Percentiles rank a stretch among this genome's conserved stretches.
phyloP scores from a whole-genome alignment of 1,140 invertebrate genomes.

The Drosophila parvula region DNA sequence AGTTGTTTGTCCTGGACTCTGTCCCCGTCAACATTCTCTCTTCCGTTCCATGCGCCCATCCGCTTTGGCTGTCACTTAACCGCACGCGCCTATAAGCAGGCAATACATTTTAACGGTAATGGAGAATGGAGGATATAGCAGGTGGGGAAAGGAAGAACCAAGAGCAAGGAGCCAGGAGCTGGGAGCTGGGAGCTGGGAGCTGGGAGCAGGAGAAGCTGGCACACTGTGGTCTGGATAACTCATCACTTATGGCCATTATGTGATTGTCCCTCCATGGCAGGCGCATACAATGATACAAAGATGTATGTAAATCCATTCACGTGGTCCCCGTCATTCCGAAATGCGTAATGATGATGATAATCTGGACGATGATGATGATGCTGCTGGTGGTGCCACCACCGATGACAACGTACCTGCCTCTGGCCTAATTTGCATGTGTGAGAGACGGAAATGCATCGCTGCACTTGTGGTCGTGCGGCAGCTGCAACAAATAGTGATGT shows the following conservation, averaged over 20 bases:
- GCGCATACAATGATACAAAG: neutral
- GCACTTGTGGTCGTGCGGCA: conserved; percentile 1
- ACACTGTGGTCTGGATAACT: conserved; percentile 6
- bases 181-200: neutral
- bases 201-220: neutral
- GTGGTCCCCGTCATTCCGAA: conserved; percentile 32
- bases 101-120: conserved; percentile 50
- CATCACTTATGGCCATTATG: conserved; percentile 50
- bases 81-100: conserved; percentile 52
- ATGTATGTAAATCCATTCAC: conserved; percentile 35
- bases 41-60: neutral
- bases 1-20: conserved; percentile 12
- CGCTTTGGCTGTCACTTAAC: conserved; percentile 41
- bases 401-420: conserved; percentile 17
- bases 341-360: conserved; percentile 41
- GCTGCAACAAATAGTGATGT: conserved; percentile 1
- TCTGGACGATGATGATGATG: conserved; percentile 3
- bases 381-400: neutral
- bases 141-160: neutral
- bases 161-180: no score
- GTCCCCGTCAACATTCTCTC: neutral
- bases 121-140: conserved; percentile 18
- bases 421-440: conserved; percentile 34
- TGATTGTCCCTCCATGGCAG: conserved; percentile 39
- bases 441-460: conserved; percentile 18